Evolutionary conservation across 2,113 vertebrate genomes (phyloP), one percentile per base, ranked within the genome.

Genomic region (Donacobius atricapilla): DNA sequence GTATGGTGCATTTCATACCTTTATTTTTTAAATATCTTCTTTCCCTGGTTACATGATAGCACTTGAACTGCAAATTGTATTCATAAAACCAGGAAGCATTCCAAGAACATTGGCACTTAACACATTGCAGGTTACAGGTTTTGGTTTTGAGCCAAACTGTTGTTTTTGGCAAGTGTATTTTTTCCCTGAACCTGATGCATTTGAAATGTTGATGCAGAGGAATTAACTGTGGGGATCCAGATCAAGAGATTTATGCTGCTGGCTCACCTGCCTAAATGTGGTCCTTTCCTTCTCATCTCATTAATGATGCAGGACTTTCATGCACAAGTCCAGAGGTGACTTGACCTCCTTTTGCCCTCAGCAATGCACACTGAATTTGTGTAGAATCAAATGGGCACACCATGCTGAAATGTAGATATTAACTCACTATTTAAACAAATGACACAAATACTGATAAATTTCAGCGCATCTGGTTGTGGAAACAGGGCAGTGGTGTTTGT

Each of bases 121-220:
- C 51, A 69, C 42, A 19, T 35, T 80, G 39, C 44, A 92, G 73
- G 66, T 95, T 88, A 73, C 44, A 60, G 68, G 47, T 40, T 76
- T 88, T 94, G 58, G 53, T 95, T 97, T 92, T 63, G 90, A 94
- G 73, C 84, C 81, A 94, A 83, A 51, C 24, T 75, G 17, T 80
- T 97, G 56, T 8, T 95, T 96, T 96, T 94, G 96, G 92, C 91
- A 69, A 72, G 11, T 39, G 17, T 60, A 11, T 94, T 94, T 96
- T 96, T 89, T 30, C 82, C 84, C 68, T 83, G 56, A 50, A 61
- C 65, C 57, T 82, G 53, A 65, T 64, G 60, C 75, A 85, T 89
- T 20, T 93, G 92, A 91, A 96, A 94, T 97, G 93, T 48, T 72
- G 79, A 82, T 86, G 48, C 44, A 65, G 57, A 87, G 13, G 71